phyloP scores from a whole-genome alignment of 2,888 invertebrate species.

The Caenorhabditis becei region DNA sequence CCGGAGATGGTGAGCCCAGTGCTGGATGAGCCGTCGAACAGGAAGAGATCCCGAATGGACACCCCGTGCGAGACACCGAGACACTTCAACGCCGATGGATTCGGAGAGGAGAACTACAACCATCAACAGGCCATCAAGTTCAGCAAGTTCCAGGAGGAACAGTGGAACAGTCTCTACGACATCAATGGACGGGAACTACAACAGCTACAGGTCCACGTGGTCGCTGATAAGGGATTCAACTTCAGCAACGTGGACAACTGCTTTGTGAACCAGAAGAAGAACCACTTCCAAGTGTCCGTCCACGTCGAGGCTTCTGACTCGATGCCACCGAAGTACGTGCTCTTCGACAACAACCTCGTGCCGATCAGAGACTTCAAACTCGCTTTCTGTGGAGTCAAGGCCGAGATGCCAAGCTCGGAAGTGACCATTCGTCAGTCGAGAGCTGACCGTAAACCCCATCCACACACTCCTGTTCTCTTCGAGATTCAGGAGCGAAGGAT shows the following conservation, averaged over 20 bases:
- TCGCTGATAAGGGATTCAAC: slow-evolving; percentile 99
- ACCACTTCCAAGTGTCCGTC: slow-evolving; percentile 89
- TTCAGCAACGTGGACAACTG: slow-evolving; percentile 97
- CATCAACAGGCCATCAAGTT: slow-evolving; percentile 73
- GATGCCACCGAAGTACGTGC: slow-evolving; percentile 82
- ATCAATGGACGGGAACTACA: slow-evolving; percentile 65
- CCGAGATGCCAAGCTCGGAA: slow-evolving; percentile 95
- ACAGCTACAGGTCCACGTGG: slow-evolving; percentile 86
- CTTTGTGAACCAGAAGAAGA: slow-evolving; percentile 99
- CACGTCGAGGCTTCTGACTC: slow-evolving; percentile 82
- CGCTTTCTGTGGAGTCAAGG: slow-evolving; percentile 96
- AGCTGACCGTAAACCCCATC: slow-evolving; percentile 94
- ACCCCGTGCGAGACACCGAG: slow-evolving; percentile 62
- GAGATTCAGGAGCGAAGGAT: slow-evolving; percentile 86
- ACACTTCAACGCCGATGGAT: slow-evolving; percentile 23
- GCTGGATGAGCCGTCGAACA: slow-evolving; percentile 47
- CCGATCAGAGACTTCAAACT: slow-evolving; percentile 94
- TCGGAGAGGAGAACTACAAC: slow-evolving; percentile 53
- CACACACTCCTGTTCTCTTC: slow-evolving; percentile 78
- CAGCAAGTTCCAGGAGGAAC: slow-evolving; percentile 75
- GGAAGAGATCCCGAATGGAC: slow-evolving; percentile 60
- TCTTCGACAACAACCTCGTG: slow-evolving; percentile 86
- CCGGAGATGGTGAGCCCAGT: slow-evolving; percentile 60
- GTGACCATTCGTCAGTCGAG: slow-evolving; percentile 98
- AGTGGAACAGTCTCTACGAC: slow-evolving; percentile 78